Evolutionary conservation across 1,140 invertebrate genomes (phyloP).

Genomic region (Eulimnadia texana): DNA sequence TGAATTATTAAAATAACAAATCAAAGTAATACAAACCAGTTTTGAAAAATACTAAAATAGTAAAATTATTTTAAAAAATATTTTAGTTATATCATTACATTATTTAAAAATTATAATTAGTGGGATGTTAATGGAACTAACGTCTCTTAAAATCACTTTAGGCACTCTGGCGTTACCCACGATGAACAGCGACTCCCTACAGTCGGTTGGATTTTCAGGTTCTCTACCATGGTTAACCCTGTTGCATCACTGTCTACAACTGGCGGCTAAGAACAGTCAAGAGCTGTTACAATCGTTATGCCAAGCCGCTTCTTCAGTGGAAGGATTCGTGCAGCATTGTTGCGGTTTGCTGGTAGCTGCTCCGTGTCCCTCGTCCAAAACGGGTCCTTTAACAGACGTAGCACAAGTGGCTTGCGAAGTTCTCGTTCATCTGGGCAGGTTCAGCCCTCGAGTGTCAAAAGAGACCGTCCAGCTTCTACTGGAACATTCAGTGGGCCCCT

Average conservation of each 20-base stretch:
- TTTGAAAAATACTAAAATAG: no score
- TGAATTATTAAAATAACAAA: no score
- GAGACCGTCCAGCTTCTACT: slow-evolving; percentile 3
- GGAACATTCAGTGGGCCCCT: not conserved
- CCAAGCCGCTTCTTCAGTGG: slow-evolving; percentile 40
- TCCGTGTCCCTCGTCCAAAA: slow-evolving; percentile 28
- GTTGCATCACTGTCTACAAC: slow-evolving; percentile 19
- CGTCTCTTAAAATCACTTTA: no score
- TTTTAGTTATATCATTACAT: no score
- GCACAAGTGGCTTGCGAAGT: slow-evolving; percentile 3
- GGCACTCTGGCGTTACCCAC: not conserved
- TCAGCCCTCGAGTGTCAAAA: not conserved
- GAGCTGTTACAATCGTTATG: slow-evolving; percentile 22
- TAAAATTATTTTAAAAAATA: no score
- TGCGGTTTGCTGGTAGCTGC: slow-evolving; percentile 57
- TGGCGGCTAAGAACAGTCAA: slow-evolving; percentile 9
- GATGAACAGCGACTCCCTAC: not conserved
- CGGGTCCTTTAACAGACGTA: not conserved
- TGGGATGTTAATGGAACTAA: no score
- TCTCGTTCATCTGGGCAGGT: not conserved
- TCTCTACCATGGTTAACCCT: slow-evolving; percentile 20
- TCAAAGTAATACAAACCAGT: no score
- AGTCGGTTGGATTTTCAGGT: slow-evolving; percentile 9
- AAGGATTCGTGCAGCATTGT: slow-evolving; percentile 48
- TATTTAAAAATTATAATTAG: no score